Percentiles rank a stretch among this genome's conserved stretches.
phyloP scores from a whole-genome alignment of 2,888 invertebrate genomes.

The Melanargia galathea region DNA sequence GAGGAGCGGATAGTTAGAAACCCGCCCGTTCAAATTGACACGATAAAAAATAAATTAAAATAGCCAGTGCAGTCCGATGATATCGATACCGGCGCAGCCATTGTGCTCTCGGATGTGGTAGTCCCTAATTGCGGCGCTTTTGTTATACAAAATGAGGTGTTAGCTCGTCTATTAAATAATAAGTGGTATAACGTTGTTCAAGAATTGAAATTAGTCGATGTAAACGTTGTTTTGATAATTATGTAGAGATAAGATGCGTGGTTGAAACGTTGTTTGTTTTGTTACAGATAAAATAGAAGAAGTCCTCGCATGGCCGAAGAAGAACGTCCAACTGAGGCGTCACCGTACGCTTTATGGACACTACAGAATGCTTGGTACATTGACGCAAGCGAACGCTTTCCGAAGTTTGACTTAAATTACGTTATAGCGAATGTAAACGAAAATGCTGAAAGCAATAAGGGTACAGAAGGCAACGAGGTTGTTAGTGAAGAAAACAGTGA shows the following conservation, averaged over 20 bases:
- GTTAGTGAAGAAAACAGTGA: constrained; percentile 32
- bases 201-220: constrained; percentile 56
- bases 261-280: constrained; percentile 50
- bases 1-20: constrained; percentile 64
- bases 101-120: constrained; percentile 71
- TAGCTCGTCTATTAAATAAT: constrained; percentile 80
- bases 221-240: constrained; percentile 37
- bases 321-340: constrained; percentile 72
- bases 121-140: constrained; percentile 77
- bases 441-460: constrained; percentile 50
- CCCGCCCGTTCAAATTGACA: constrained; percentile 72
- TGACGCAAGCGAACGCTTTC: constrained; percentile 29
- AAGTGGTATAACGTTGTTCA: constrained; percentile 65
- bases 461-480: constrained; percentile 42
- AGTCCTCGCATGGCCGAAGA: constrained; percentile 77
- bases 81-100: constrained; percentile 72
- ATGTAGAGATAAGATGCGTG: constrained; percentile 27
- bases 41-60: constrained; percentile 82
- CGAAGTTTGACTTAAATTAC: constrained; percentile 32
- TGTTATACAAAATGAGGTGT: constrained; percentile 81
- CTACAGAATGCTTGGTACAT: constrained; percentile 58
- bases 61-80: constrained; percentile 70
- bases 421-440: constrained; percentile 28
- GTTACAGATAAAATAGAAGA: constrained; percentile 73
- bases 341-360: constrained; percentile 74